Conservation (phyloP, 2,113 vertebrate species). For the Salvelinus alpinus region DNA sequence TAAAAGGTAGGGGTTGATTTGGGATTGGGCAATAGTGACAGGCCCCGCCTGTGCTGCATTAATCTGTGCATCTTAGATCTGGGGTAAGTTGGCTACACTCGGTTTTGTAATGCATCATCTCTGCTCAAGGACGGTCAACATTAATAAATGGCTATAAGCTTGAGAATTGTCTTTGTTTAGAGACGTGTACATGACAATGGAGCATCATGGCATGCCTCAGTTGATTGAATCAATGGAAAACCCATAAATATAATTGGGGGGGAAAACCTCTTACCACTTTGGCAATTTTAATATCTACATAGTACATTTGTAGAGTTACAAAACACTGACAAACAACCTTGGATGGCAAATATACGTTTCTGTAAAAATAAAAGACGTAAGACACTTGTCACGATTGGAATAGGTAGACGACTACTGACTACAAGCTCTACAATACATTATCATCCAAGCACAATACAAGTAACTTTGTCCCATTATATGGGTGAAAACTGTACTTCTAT, state of each 20-base stretch:
- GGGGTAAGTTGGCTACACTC: slow-evolving; percentile 17
- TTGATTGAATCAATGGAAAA: slow-evolving; percentile 10
- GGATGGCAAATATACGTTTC: neutral
- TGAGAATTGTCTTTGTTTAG: too few relatives aligned
- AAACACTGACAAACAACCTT: neutral
- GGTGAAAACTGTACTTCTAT: neutral
- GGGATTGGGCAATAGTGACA: slow-evolving; percentile 14
- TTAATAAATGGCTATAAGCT: slow-evolving; percentile 52
- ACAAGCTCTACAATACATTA: neutral
- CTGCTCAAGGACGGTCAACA: slow-evolving; percentile 19
- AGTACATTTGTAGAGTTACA: neutral
- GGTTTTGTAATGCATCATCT: slow-evolving; percentile 35
- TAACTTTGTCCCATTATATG: neutral
- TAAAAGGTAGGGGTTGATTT: slow-evolving; percentile 14
- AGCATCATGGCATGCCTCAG: neutral
- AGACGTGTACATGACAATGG: too few relatives aligned
- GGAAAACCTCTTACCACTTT: neutral
- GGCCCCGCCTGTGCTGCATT: slow-evolving; percentile 40
- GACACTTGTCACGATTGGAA: neutral
- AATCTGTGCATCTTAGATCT: slow-evolving; percentile 27
- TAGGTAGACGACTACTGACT: neutral
- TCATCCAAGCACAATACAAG: neutral
- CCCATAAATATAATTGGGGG: neutral
- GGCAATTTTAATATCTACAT: slow-evolving; percentile 1
- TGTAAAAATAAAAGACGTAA: neutral